These are phyloP conservation scores for Ia io DNA, from an alignment of 2,113 vertebrate genomes.

Conservation along the genomic window DNA sequence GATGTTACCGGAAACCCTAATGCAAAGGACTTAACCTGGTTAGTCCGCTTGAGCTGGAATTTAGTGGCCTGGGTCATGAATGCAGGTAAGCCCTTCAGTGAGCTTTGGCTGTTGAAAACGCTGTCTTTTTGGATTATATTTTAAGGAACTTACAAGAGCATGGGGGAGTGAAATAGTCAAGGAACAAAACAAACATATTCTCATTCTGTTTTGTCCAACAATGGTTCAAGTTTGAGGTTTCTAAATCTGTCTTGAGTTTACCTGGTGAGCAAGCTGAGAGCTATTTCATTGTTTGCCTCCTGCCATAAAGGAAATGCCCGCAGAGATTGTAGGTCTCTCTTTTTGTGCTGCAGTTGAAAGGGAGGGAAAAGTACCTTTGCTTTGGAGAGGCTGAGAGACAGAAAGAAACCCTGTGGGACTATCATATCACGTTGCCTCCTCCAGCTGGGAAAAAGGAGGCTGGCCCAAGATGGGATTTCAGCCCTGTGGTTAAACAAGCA, in stretches of 20 bases:
- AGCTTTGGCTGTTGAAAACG: constrained; percentile 62
- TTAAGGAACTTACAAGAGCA: constrained; percentile 30
- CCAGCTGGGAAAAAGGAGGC: constrained; percentile 22
- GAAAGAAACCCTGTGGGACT: constrained; percentile 37
- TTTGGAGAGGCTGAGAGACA: constrained; percentile 36
- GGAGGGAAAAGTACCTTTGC: constrained; percentile 55
- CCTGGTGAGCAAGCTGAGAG: background rate
- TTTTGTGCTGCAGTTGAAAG: constrained; percentile 12
- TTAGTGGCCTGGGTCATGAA: constrained; percentile 72
- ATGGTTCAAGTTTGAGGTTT: background rate
- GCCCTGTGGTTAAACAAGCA: constrained; percentile 54
- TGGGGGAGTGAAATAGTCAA: background rate
- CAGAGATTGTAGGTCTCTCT: background rate
- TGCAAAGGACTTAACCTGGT: constrained; percentile 42
- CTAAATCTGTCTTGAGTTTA: constrained; percentile 28
- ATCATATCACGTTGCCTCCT: constrained; percentile 65
- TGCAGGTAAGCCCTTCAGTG: constrained; percentile 75
- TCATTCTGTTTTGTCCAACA: background rate
- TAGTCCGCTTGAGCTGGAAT: constrained; percentile 79
- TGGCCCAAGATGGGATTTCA: constrained; percentile 53
- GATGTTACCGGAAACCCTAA: constrained; percentile 26
- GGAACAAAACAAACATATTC: background rate
- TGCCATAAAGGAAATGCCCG: background rate
- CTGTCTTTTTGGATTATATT: constrained; percentile 3
- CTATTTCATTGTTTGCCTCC: background rate